A percentile compares a stretch with the other conserved stretches of the same genome.
Conservation (phyloP, 64 coral and sea anemone genomes). For the Dendronephthya gigantea region DNA sequence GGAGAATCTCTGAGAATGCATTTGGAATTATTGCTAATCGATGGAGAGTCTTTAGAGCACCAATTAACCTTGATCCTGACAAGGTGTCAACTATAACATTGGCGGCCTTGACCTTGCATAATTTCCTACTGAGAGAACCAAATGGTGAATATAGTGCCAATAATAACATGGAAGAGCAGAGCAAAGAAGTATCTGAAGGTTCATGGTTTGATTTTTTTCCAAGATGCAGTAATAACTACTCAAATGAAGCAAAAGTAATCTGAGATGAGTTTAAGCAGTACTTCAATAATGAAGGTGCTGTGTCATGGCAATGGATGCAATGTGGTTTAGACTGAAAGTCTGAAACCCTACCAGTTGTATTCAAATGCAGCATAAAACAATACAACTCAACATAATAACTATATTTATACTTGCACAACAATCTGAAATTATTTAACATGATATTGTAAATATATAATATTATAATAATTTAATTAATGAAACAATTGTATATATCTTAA, state of each 20-base stretch:
- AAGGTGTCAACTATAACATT: slow-evolving; percentile 36
- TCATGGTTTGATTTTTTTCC: slow-evolving; percentile 38
- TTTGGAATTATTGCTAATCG: slow-evolving; percentile 22
- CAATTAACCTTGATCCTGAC: slow-evolving; percentile 32
- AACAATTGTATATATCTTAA: slow-evolving; percentile 11
- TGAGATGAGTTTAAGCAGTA: slow-evolving; percentile 35
- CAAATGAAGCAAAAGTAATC: slow-evolving; percentile 25
- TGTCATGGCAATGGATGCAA: slow-evolving; percentile 18
- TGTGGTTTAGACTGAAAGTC: slow-evolving; percentile 20
- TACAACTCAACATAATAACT: slow-evolving; percentile 9
- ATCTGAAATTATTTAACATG: slow-evolving; percentile 17
- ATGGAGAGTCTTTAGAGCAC: slow-evolving; percentile 34
- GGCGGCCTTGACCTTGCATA: slow-evolving; percentile 40
- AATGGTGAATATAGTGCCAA: not conserved
- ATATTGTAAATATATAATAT: slow-evolving; percentile 1
- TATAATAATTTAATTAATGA: slow-evolving; percentile 15
- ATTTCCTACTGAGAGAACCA: slow-evolving; percentile 35
- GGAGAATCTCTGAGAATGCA: slow-evolving; percentile 45
- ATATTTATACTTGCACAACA: slow-evolving; percentile 14
- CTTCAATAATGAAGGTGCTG: slow-evolving; percentile 39
- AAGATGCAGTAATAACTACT: slow-evolving; percentile 39
- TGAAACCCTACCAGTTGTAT: slow-evolving; percentile 10
- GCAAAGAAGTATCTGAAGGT: not conserved
- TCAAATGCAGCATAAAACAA: slow-evolving; percentile 8
- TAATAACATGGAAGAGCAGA: slow-evolving; percentile 15